Evolutionary conservation across 2,888 invertebrate species (phyloP), one percentile per base, ranked within the genome.

Genomic region (Drosophila flavopinicola): DNA sequence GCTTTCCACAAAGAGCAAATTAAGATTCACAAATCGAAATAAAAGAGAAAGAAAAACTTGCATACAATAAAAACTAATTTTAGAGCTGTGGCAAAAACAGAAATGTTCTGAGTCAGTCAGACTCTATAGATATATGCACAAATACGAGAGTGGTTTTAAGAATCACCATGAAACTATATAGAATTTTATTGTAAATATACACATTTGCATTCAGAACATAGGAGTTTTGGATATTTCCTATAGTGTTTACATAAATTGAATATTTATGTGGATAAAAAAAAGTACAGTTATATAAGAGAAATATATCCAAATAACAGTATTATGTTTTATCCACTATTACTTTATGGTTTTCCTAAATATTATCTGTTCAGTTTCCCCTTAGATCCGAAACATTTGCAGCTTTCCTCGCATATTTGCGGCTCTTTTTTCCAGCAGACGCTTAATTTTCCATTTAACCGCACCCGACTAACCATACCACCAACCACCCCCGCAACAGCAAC

Each of bases 31-130:
- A 86, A 75, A 77, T 75, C 66, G 42, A 77, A 27, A 56, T 35
- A 44, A 38, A 57, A 30, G 10, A 30, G 6, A 30, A 39, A 42
- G 57, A 63, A 64, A 66, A 71, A 68, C 66, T 68, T 65, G 83
- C 75, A 72, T 68, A 78, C 73, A 86, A 86, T 85, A 75, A 80
- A 78, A 86, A 82, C 75, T 85, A 82, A 83, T 78, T 83, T 83
- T 86, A 86, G 87, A 84, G 65, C 63, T 49, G 54, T 67, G 63
- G 64, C 63, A 67, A 60, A 70, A 85, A 13, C 64, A 84, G 42
- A n/a, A n/a, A 61, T 35, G 56, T 60, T 65, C 67, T 39, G 71
- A 71, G 49, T 85, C 83, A 71, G 51, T 65, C 69, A 44, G 60
- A 59, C 41, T 66, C 30, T 49, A 51, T 20, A 59, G 17, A 44